phyloP scores from a whole-genome alignment of 1,140 invertebrate species.

The Gonatopus flavifemur region DNA sequence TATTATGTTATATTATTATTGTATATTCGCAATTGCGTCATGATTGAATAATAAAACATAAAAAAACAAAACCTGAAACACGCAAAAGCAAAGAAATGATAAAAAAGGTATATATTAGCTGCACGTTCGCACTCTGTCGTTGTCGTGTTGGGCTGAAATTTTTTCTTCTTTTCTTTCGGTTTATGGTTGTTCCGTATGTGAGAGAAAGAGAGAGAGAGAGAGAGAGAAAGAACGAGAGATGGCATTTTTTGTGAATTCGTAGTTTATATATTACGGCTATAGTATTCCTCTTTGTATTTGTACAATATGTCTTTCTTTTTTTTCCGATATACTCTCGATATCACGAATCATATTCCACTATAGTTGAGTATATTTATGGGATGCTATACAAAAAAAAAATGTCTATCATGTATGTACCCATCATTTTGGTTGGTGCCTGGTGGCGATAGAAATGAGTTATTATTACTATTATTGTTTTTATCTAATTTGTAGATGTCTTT shows the following conservation, averaged over 20 bases:
- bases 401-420: conserved; percentile 41
- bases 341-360: no score
- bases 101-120: conserved; percentile 1
- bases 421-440: conserved; percentile 43
- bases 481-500: conserved; percentile 58
- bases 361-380: no score
- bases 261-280: no score
- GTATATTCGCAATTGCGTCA: not conserved
- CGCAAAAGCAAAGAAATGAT: not conserved
- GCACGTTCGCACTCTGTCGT: conserved; percentile 26
- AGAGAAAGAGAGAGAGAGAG: conserved; percentile 20
- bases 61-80: conserved; percentile 1
- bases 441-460: conserved; percentile 41
- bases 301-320: no score
- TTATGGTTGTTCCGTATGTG: no score
- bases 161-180: no score
- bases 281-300: no score
- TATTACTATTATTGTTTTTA: conserved; percentile 56
- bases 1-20: not conserved
- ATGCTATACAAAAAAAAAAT: conserved; percentile 20
- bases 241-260: no score
- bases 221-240: no score
- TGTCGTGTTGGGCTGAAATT: conserved; percentile 21
- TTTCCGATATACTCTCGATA: no score
- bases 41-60: not conserved